phyloP scores from a whole-genome alignment of 2,888 invertebrate genomes.

The Scaptomyza flava region DNA sequence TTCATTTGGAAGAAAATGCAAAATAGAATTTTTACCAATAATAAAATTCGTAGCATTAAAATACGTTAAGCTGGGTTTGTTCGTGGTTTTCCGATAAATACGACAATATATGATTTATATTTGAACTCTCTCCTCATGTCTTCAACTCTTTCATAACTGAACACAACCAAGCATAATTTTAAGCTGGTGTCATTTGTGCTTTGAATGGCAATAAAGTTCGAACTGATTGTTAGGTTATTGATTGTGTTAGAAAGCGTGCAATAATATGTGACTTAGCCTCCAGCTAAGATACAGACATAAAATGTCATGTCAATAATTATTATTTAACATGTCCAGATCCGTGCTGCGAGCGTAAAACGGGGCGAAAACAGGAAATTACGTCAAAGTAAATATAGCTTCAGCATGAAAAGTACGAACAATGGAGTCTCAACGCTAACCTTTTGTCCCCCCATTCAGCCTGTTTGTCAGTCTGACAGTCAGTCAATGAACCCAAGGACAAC shows the following conservation, averaged over 20 bases:
- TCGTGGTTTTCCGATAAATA: too few species aligned
- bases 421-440: slow-evolving; percentile 65
- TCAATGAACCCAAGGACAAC: slow-evolving; percentile 39
- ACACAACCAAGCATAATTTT: not conserved
- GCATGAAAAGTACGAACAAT: slow-evolving; percentile 27
- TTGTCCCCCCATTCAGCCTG: not conserved
- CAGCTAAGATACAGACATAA: slow-evolving; percentile 26
- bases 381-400: slow-evolving; percentile 35
- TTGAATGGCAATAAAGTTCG: slow-evolving; percentile 16
- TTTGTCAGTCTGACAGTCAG: slow-evolving; percentile 1
- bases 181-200: slow-evolving; percentile 21
- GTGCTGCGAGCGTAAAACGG: not conserved
- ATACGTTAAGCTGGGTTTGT: too few species aligned
- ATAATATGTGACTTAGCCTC: not conserved
- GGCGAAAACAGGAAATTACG: slow-evolving; percentile 17
- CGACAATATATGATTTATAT: too few species aligned
- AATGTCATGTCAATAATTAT: slow-evolving; percentile 40
- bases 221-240: slow-evolving; percentile 38
- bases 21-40: too few species aligned
- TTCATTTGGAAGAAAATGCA: too few species aligned
- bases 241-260: slow-evolving; percentile 10
- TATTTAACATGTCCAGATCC: slow-evolving; percentile 30
- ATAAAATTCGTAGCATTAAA: too few species aligned
- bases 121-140: too few species aligned
- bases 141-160: too few species aligned